Evolutionary conservation across 2,797 vertebrate genomes (phyloP).

Genomic region (Enteromius anoplus): DNA sequence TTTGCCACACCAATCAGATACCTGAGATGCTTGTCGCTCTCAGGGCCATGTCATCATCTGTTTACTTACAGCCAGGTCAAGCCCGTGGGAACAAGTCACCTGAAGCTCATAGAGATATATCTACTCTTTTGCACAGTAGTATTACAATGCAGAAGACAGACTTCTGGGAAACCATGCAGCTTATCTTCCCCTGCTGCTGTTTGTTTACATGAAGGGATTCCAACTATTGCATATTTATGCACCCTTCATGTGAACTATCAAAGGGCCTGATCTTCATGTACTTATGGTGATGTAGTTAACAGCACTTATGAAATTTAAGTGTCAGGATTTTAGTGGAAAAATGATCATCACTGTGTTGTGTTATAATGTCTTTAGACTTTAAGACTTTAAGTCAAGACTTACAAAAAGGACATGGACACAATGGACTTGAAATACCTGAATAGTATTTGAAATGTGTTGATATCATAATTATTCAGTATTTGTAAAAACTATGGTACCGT

Average conservation of each 20-base stretch:
- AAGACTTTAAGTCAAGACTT: not conserved
- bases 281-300: not conserved
- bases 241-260: slow-evolving; percentile 8
- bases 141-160: slow-evolving; percentile 52
- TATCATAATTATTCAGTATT: not conserved
- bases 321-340: not conserved
- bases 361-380: not conserved
- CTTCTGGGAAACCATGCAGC: slow-evolving; percentile 55
- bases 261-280: not conserved
- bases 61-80: slow-evolving; percentile 30
- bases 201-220: slow-evolving; percentile 53
- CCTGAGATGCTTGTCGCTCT: not conserved
- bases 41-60: slow-evolving; percentile 1
- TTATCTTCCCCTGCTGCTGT: slow-evolving; percentile 44
- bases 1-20: slow-evolving; percentile 13
- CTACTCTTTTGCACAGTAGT: slow-evolving; percentile 45
- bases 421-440: not conserved
- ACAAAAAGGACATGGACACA: not conserved
- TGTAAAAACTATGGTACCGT: not conserved
- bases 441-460: not conserved
- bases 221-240: slow-evolving; percentile 23
- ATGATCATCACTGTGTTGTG: not conserved
- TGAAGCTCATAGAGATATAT: slow-evolving; percentile 54
- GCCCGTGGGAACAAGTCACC: slow-evolving; percentile 23
- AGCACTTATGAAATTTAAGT: not conserved